Evolutionary conservation across 2,797 vertebrate genomes (phyloP).

Genomic region (Smutsia temminckii): DNA sequence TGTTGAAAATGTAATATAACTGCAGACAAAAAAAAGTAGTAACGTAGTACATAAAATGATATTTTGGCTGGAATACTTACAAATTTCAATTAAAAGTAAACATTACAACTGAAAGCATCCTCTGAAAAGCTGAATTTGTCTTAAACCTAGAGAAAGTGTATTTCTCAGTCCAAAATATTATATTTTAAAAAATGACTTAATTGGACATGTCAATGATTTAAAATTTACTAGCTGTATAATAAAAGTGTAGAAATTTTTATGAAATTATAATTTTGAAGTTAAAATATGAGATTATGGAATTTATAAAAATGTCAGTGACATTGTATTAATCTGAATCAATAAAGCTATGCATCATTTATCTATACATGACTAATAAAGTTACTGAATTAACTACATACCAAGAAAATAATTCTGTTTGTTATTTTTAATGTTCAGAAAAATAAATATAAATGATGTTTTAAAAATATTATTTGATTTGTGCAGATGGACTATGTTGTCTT

Average conservation of each 20-base stretch:
- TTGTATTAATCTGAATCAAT: background rate
- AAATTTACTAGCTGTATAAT: background rate
- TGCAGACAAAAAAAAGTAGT: background rate
- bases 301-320: background rate
- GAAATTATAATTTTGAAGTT: background rate
- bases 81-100: background rate
- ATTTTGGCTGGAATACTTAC: background rate
- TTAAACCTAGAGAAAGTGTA: background rate
- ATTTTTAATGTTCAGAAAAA: background rate
- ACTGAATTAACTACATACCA: background rate
- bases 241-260: background rate
- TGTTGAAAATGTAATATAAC: background rate
- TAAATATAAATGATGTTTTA: background rate
- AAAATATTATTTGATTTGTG: background rate
- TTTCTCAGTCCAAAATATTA: background rate
- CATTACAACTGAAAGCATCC: background rate
- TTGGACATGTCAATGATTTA: background rate
- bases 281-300: background rate
- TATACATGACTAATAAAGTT: background rate
- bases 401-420: background rate
- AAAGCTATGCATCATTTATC: too few relatives aligned
- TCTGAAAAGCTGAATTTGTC: background rate
- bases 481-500: background rate
- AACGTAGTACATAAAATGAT: background rate
- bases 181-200: background rate